Base-by-base conservation (phyloP, 2,797 vertebrate genomes). In the Tragopan temminckii region DNA sequence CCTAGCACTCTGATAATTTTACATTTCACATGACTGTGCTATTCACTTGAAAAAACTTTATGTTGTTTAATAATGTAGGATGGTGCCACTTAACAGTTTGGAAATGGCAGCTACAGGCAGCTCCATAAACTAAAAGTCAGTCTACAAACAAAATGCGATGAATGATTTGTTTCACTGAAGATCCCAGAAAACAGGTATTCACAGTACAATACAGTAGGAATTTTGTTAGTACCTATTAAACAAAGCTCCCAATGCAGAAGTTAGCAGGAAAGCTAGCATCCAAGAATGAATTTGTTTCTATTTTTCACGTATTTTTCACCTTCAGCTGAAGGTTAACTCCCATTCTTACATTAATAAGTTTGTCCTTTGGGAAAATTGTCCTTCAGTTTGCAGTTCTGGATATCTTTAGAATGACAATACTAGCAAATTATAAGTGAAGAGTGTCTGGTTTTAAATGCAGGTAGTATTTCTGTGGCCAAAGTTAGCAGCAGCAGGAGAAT, bases 71-170 rank as follows among this genome's bases (percentile, higher is more conserved):
- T 61, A 38, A 50, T 10, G 13, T 11, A 61, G 52, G 59, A 52
- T 16, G 11, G 64, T 53, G 29, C 4, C 0, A 0, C 1, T 5
- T 50, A 13, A 15, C 64, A 6, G 61, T 42, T 68, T 83, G 38
- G 38, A 59, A 82, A 77, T 13, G 7, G 11, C 14, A 43, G 5
- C 36, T 74, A 67, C 4, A 14, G 36, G 40, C 15, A 48, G 27
- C 16, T 63, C 13, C 57, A 3, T 53, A 68, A 63, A 2, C 1
- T 68, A 50, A 66, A 89, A 74, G 55, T 8, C 18, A 75, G 3
- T 42, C 19, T 78, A 24, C 42, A 40, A 93, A 15, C 4, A 64
- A 77, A 70, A 55, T 9, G 7, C 38, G 64, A 11, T 29, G 19
- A 64, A 5, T n/a, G 2, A 19, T 66, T 31, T 48, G 5, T 59